Percentiles rank a stretch among this genome's conserved stretches.
These are phyloP conservation scores for Byasa hedistus DNA, from an alignment of 2,888 invertebrate genomes.

Conservation along the genomic window DNA sequence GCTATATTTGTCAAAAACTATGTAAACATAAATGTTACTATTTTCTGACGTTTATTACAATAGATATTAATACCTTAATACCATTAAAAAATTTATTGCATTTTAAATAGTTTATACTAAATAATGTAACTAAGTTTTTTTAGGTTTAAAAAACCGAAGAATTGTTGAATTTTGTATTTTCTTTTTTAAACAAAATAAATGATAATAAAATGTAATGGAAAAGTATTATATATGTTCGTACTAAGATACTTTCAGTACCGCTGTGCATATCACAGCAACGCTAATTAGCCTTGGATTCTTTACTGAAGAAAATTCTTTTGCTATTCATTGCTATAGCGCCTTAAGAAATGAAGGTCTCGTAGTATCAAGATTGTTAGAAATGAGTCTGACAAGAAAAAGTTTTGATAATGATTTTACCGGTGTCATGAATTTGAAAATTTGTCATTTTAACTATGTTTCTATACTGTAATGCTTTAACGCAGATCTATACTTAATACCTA, in stretches of 20 bases:
- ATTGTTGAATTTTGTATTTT: no score
- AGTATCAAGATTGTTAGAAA: constrained; percentile 4
- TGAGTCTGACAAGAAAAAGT: constrained; percentile 1
- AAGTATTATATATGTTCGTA: no score
- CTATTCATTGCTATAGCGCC: constrained; percentile 6
- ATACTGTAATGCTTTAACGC: neutral
- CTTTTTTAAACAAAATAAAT: no score
- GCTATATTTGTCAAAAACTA: neutral
- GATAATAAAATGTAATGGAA: no score
- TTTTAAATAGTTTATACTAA: no score
- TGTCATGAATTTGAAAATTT: neutral
- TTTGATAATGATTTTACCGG: neutral
- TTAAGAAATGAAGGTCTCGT: constrained; percentile 6
- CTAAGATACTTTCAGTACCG: neutral
- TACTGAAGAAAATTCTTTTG: constrained; percentile 11
- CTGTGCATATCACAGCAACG: constrained; percentile 4
- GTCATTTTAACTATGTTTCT: neutral
- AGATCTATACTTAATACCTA: no score
- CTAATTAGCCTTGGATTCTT: constrained; percentile 16
- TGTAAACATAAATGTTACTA: neutral
- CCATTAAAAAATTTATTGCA: no score
- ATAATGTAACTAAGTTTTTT: no score
- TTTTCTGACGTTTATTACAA: no score
- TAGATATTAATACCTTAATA: no score
- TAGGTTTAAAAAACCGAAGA: no score